A percentile compares a stretch with the other conserved stretches of the same genome.
phyloP scores from a whole-genome alignment of 35 echinoderm and acorn worm genomes.

The Ophioderma brevispina region DNA sequence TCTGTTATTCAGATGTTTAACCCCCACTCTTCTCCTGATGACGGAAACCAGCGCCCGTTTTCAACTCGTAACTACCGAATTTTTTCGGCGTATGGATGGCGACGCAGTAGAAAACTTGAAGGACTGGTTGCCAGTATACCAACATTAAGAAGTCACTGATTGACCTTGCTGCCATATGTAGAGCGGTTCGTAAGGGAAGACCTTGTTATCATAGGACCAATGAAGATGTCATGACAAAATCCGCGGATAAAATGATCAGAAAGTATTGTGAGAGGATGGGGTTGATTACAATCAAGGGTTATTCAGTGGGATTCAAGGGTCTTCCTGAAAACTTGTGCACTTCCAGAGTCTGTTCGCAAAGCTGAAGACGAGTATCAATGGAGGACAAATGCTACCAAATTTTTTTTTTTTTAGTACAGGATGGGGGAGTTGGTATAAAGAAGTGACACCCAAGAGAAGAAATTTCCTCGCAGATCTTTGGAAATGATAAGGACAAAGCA shows the following conservation, averaged over 20 bases:
- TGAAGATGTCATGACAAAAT: conserved; percentile 22
- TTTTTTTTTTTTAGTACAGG: too few species aligned
- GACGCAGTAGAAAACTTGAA: neutral
- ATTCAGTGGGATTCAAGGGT: conserved; percentile 1
- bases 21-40: conserved; percentile 34
- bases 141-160: neutral
- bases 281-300: conserved; percentile 15
- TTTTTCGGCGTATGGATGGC: neutral
- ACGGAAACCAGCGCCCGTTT: conserved; percentile 9
- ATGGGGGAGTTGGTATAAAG: too few species aligned
- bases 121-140: neutral
- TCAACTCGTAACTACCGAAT: conserved; percentile 28
- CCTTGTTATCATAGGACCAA: conserved; percentile 18
- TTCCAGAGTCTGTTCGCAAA: neutral
- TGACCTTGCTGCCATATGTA: conserved; percentile 24
- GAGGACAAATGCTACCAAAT: neutral
- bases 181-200: neutral
- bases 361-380: conserved; percentile 8
- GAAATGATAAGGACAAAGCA: too few species aligned
- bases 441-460: too few species aligned
- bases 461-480: too few species aligned
- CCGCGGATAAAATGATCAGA: neutral
- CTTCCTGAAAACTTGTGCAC: neutral
- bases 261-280: conserved; percentile 38
- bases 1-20: conserved; percentile 16